Conservation (phyloP, 92 coral and sea anemone genomes). For the Pocillopora meandrina region DNA sequence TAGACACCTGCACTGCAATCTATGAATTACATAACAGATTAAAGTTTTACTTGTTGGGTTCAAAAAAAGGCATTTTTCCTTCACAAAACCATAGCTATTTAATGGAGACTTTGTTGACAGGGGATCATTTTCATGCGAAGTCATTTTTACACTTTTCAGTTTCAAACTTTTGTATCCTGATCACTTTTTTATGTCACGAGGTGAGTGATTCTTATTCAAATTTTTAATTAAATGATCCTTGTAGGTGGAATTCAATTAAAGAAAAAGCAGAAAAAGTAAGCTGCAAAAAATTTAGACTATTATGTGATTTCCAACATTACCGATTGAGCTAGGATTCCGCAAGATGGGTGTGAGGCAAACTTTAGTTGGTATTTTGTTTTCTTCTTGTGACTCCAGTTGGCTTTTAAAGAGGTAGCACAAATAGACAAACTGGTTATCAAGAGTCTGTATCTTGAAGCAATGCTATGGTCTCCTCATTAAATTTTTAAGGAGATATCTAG, state of each 20-base stretch:
- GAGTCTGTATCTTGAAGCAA: too few species aligned
- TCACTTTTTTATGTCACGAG: constrained; percentile 98
- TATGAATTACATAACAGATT: not conserved
- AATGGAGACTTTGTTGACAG: constrained; percentile 99
- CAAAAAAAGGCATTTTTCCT: constrained; percentile 11
- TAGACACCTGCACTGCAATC: not conserved
- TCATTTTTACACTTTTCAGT: constrained; percentile 95
- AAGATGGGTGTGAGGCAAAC: too few species aligned
- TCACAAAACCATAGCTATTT: constrained; percentile 72
- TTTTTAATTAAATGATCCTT: too few species aligned
- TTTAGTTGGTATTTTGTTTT: too few species aligned
- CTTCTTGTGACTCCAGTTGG: too few species aligned
- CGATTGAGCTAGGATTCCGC: not conserved
- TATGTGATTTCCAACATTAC: not conserved
- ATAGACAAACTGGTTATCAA: too few species aligned
- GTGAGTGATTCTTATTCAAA: constrained; percentile 40
- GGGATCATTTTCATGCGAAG: constrained; percentile 99
- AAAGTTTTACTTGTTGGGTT: not conserved
- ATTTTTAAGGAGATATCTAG: too few species aligned
- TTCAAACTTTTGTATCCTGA: constrained; percentile 92
- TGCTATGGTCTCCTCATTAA: too few species aligned
- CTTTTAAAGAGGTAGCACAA: too few species aligned
- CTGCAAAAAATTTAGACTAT: too few species aligned
- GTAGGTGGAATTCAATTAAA: too few species aligned
- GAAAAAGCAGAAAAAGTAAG: too few species aligned